Conservation (phyloP, 2,113 vertebrate genomes). For the Bos taurus region ARS-UCD2.0 NC_037328.1:134811501-134812000, state of each 20-base stretch:
- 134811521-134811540: neutral
- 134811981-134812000: neutral
- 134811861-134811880: neutral
- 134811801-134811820: neutral
- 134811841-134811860: neutral
- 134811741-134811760: neutral
- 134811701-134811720: neutral
- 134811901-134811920: neutral
- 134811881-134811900: neutral
- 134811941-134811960: neutral
- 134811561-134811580: neutral
- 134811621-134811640: neutral
- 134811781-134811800: neutral
- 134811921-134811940: neutral
- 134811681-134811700: neutral
- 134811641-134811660: neutral
- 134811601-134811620: neutral
- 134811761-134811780: constrained; percentile 1
- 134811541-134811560: neutral
- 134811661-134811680: neutral
- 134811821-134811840: neutral
- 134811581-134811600: neutral
- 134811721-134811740: neutral
- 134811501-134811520: neutral
- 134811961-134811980: neutral